Percentiles rank a stretch among this genome's conserved stretches.
Evolutionary conservation across 2,113 vertebrate genomes (phyloP).

Genomic region (cat (Felis catus)): F.catus_Fca126_mat1.0 CM031428.1:33834501-33835000

Average conservation of each 20-base stretch:
- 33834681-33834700: neutral
- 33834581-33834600: constrained; percentile 64
- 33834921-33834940: neutral
- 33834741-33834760: neutral
- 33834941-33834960: neutral
- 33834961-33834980: neutral
- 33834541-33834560: neutral
- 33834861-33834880: neutral
- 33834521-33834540: neutral
- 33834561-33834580: constrained; percentile 37
- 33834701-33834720: neutral
- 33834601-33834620: constrained; percentile 14
- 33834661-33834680: neutral
- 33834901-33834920: neutral
- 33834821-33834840: constrained; percentile 8
- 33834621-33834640: constrained; percentile 52
- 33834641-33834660: neutral
- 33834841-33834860: neutral
- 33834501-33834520: constrained; percentile 56
- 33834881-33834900: neutral
- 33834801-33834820: neutral
- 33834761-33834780: neutral
- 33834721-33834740: neutral
- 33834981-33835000: constrained; percentile 24
- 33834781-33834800: neutral